phyloP scores from a whole-genome alignment of 2,888 invertebrate species.

The Pterobdella sp. region DNA sequence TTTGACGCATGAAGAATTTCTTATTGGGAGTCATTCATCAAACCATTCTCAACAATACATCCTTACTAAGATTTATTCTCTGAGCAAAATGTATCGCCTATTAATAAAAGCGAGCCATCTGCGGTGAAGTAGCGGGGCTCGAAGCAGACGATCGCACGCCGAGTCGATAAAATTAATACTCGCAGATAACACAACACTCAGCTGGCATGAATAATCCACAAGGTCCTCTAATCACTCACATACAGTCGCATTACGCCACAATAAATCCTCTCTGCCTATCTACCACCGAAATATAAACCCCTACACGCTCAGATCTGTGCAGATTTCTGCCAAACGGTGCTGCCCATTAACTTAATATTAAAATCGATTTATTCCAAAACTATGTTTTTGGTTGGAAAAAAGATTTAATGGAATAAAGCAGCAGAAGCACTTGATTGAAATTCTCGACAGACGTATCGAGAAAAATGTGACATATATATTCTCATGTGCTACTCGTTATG shows the following conservation, averaged over 20 bases:
- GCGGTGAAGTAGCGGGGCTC: background rate
- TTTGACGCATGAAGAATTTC: conserved; percentile 8
- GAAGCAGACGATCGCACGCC: background rate
- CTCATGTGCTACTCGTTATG: no score
- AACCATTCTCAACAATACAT: background rate
- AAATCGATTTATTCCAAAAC: no score
- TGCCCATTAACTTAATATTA: no score
- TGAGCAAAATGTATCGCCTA: background rate
- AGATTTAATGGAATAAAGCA: no score
- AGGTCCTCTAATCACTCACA: background rate
- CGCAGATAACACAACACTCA: background rate
- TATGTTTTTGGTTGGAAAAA: no score
- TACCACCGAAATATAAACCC: background rate
- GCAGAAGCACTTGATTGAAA: no score
- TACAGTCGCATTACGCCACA: background rate
- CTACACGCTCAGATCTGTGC: no score
- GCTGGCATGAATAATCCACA: conserved; percentile 8
- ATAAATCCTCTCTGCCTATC: conserved; percentile 7
- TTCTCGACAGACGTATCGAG: no score
- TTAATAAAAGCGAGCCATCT: conserved; percentile 5
- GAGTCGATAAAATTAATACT: conserved; percentile 7
- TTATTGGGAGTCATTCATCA: conserved; percentile 15
- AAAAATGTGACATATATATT: no score
- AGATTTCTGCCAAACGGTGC: no score
- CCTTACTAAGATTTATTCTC: background rate